These are phyloP conservation scores for Schizopygopsis pylzovi DNA, from an alignment of 2,797 vertebrate species.

Conservation along the genomic window DNA sequence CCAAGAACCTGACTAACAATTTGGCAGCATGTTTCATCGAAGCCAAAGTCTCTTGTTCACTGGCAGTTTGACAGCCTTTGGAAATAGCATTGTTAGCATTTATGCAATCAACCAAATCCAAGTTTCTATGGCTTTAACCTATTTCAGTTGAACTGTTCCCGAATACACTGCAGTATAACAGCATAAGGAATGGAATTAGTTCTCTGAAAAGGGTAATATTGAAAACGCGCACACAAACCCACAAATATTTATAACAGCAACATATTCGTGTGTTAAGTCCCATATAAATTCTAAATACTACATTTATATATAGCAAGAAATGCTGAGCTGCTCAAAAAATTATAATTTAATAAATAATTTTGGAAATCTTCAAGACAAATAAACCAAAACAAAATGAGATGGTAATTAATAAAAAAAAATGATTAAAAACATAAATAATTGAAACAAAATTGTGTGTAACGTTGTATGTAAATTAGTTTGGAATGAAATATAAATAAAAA, in stretches of 20 bases:
- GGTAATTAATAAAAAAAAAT: not conserved
- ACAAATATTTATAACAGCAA: not conserved
- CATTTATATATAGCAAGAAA: constrained; percentile 9
- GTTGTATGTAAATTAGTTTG: not conserved
- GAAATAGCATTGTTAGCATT: constrained; percentile 31
- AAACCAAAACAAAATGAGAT: not conserved
- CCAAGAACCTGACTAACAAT: constrained; percentile 26
- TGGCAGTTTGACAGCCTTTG: constrained; percentile 44
- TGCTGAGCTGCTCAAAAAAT: not conserved
- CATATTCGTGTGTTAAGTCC: constrained; percentile 23
- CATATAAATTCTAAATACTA: constrained; percentile 13
- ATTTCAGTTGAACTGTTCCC: constrained; percentile 36
- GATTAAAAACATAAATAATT: not conserved
- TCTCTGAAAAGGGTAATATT: constrained; percentile 42
- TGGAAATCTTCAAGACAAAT: not conserved
- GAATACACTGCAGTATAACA: constrained; percentile 38
- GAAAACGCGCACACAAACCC: not conserved
- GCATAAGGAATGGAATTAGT: constrained; percentile 28
- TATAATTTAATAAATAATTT: not conserved
- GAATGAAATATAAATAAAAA: not conserved
- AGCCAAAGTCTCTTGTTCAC: constrained; percentile 22
- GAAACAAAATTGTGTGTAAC: not conserved
- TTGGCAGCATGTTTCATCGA: constrained; percentile 42
- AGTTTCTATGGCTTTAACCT: constrained; percentile 58
- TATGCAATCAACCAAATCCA: constrained; percentile 31